Evolutionary conservation across 2,888 invertebrate genomes (phyloP).

Genomic region (Brassicogethes aeneus): DNA sequence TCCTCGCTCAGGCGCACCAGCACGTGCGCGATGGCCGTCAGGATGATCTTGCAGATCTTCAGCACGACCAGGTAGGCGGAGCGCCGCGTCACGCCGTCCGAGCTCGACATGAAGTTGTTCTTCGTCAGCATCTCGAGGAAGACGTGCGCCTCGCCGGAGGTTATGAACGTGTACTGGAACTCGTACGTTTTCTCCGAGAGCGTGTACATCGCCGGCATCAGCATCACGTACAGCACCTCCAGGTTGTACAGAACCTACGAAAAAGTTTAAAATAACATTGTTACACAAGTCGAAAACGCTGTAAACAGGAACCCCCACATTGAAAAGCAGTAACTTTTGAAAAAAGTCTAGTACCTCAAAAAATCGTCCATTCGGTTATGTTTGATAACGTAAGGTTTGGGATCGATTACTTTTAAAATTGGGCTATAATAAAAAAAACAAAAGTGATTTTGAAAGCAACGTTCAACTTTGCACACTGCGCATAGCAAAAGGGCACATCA

Average conservation of each 20-base stretch:
- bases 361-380: too few species aligned
- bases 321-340: too few species aligned
- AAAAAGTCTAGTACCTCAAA: too few species aligned
- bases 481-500: too few species aligned
- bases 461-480: too few species aligned
- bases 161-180: slow-evolving; percentile 61
- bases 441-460: too few species aligned
- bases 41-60: slow-evolving; percentile 78
- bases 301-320: too few species aligned
- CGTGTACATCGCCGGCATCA: slow-evolving; percentile 82
- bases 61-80: slow-evolving; percentile 83
- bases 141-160: slow-evolving; percentile 55
- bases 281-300: too few species aligned
- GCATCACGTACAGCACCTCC: slow-evolving; percentile 65
- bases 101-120: slow-evolving; percentile 72
- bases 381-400: too few species aligned
- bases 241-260: slow-evolving; percentile 61
- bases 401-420: too few species aligned
- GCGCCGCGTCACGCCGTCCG: slow-evolving; percentile 57
- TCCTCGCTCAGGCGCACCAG: slow-evolving; percentile 47
- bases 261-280: background rate
- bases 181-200: slow-evolving; percentile 63
- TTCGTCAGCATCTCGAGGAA: slow-evolving; percentile 76
- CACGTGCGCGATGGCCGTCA: slow-evolving; percentile 79
- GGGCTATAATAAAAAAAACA: too few species aligned